A percentile compares a stretch with the other conserved stretches of the same genome.
These are phyloP conservation scores for Cheilosia scutellata DNA, from an alignment of 2,888 invertebrate genomes.

Conservation along the genomic window DNA sequence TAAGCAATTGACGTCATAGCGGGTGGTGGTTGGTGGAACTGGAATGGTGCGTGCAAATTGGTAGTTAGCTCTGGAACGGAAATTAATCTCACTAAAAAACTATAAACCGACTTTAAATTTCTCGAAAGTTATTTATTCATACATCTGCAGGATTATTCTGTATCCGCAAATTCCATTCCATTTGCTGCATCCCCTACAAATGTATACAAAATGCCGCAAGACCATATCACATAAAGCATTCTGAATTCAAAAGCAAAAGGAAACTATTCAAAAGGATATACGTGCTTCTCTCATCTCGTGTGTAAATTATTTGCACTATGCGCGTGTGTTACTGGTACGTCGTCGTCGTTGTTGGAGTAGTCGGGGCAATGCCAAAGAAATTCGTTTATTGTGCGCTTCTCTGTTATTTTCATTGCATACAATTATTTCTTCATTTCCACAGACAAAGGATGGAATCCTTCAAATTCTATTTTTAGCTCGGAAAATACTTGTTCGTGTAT, in stretches of 20 bases:
- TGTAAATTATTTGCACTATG: slow-evolving; percentile 30
- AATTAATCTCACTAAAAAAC: slow-evolving; percentile 29
- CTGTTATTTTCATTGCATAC: slow-evolving; percentile 27
- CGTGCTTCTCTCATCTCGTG: slow-evolving; percentile 33
- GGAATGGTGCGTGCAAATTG: slow-evolving; percentile 51
- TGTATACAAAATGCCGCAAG: neutral
- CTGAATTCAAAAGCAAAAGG: slow-evolving; percentile 11
- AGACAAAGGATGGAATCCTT: neutral
- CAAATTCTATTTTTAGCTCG: slow-evolving; percentile 25
- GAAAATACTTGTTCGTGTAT: neutral
- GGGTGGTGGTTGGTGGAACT: slow-evolving; percentile 12
- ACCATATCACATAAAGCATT: neutral
- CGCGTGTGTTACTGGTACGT: neutral
- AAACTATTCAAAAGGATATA: slow-evolving; percentile 34
- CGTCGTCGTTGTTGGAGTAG: too few species aligned
- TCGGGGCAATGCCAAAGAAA: slow-evolving; percentile 5
- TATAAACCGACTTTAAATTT: too few species aligned
- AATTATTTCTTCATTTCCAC: slow-evolving; percentile 6
- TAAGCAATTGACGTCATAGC: slow-evolving; percentile 27
- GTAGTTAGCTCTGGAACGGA: slow-evolving; percentile 35
- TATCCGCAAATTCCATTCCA: neutral
- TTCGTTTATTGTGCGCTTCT: neutral
- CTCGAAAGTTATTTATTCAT: too few species aligned
- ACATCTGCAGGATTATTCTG: neutral
- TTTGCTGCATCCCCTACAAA: neutral